phyloP scores from a whole-genome alignment of 2,797 vertebrate genomes.

The Bradypus variegatus region DNA sequence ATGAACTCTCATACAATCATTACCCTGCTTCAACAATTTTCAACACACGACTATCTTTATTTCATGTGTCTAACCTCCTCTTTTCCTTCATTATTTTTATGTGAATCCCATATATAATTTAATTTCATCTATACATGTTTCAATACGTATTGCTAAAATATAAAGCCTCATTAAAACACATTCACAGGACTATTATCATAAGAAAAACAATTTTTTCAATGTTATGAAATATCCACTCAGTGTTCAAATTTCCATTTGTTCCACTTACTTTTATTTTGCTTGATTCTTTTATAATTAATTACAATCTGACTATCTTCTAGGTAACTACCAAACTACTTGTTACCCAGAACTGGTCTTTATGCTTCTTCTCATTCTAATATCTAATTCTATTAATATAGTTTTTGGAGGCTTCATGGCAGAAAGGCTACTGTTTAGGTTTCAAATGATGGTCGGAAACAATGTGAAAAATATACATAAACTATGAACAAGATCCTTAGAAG shows the following conservation, averaged over 20 bases:
- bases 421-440: too few relatives aligned
- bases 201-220: neutral
- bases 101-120: neutral
- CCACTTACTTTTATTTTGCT: neutral
- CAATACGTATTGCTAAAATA: neutral
- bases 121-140: neutral
- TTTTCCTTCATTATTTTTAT: neutral
- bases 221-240: neutral
- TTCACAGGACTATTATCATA: neutral
- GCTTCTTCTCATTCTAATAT: neutral
- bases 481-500: too few relatives aligned
- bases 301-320: neutral
- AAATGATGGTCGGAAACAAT: too few relatives aligned
- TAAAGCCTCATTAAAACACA: neutral
- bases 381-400: too few relatives aligned
- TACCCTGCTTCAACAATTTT: neutral
- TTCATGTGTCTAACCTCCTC: neutral
- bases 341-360: neutral
- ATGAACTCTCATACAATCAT: accelerated
- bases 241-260: neutral
- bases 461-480: too few relatives aligned
- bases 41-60: neutral
- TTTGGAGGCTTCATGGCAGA: too few relatives aligned
- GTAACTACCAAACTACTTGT: neutral
- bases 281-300: neutral